Evolutionary conservation across 2,888 invertebrate species (phyloP), one percentile per base, ranked within the genome.

Genomic region (Apomyelois bistriatella): DNA sequence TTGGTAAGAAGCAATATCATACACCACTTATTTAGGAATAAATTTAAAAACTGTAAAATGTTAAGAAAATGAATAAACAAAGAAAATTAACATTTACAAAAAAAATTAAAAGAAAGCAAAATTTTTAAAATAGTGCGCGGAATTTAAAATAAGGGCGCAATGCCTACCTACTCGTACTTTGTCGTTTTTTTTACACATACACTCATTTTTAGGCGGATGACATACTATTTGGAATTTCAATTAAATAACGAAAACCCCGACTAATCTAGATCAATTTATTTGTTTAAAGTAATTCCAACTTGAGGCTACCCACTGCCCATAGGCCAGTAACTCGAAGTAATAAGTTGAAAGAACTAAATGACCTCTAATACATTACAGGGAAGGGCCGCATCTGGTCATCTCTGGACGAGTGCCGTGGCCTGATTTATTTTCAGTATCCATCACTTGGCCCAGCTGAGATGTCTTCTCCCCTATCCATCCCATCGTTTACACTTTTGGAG

Each of bases 381-480:
- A 55, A 54, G 67, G 72, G 76, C 68, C 82, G 71, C 82, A 79
- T 72, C 77, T 81, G 82, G 82, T 76, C 79, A 79, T 73, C 71
- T 17, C 69, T 68, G 73, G 71, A 63, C 74, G 75, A 82, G 78
- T 75, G 74, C 74, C 73, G 78, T 73, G 77, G 76, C 68, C 79
- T 83, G 89, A 90, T 89, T 89, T 88, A 90, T 87, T 77, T 78
- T 67, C 71, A 64, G 76, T 70, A 88, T 90, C 84, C 82, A 85
- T 90, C 89, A 88, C 82, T 69, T 66, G 61, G 70, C 76, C 76
- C 79, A 77, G 76, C 80, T 79, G 82, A 80, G 80, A 76, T 76
- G 74, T 75, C 75, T 78, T 79, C 79, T 80, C 75, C n/a, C 78
- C 73, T 70, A 68, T 64, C 64, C 58, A 63, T 64, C 75, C 66